Conservation (phyloP, 2,888 invertebrate species). For the Cyrtodaria siliqua region DNA sequence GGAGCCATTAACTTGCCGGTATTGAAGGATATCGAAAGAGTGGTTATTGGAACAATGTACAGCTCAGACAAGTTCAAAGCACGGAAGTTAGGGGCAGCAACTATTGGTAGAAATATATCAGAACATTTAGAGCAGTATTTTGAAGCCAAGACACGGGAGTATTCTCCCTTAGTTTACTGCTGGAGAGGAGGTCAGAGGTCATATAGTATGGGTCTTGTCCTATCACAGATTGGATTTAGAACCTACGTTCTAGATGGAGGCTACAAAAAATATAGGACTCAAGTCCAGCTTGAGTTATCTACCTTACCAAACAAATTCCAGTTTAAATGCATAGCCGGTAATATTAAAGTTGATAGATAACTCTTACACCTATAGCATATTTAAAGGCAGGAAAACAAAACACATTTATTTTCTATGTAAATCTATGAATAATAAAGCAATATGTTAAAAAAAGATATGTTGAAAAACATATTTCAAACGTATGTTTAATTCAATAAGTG, state of each 20-base stretch:
- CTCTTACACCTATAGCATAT: no score
- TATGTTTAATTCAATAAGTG: no score
- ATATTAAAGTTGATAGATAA: no score
- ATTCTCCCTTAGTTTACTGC: slow-evolving; percentile 70
- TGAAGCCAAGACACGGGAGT: slow-evolving; percentile 55
- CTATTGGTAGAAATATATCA: slow-evolving; percentile 66
- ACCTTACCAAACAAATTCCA: slow-evolving; percentile 60
- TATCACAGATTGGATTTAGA: slow-evolving; percentile 72
- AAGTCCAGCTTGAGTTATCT: slow-evolving; percentile 57
- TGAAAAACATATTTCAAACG: no score
- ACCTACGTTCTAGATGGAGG: slow-evolving; percentile 68
- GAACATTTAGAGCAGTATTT: slow-evolving; percentile 66
- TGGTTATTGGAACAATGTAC: slow-evolving; percentile 68
- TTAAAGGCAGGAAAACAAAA: no score
- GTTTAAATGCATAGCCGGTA: slow-evolving; percentile 72
- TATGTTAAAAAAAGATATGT: no score
- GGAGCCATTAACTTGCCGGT: slow-evolving; percentile 74
- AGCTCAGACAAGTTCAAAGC: slow-evolving; percentile 60
- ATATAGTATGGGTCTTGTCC: slow-evolving; percentile 65
- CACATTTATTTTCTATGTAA: no score
- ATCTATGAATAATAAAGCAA: no score
- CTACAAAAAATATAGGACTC: slow-evolving; percentile 66
- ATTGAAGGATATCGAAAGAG: slow-evolving; percentile 57
- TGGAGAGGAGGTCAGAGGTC: slow-evolving; percentile 77
- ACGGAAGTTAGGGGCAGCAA: slow-evolving; percentile 68